A percentile compares a stretch with the other conserved stretches of the same genome.
These are phyloP conservation scores for Cyanoderma ruficeps DNA, from an alignment of 2,113 vertebrate genomes.

Conservation along the genomic window DNA sequence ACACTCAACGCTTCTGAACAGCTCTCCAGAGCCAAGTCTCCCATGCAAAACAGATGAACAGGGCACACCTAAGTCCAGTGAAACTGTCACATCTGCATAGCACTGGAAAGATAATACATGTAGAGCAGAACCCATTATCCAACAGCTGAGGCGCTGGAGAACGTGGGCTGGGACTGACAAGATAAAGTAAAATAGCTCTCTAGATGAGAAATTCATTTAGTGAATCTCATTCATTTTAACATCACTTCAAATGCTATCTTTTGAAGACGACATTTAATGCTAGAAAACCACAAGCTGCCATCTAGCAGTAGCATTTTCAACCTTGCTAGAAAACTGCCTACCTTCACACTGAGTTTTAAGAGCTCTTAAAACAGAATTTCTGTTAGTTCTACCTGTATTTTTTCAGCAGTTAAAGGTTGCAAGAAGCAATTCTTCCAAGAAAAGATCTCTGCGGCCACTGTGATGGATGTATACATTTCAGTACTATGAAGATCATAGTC, in stretches of 20 bases:
- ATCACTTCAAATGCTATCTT: not conserved
- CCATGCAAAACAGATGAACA: not conserved
- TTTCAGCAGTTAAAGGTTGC: not conserved
- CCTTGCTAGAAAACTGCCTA: not conserved
- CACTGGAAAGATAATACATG: not conserved
- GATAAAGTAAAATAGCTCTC: not conserved
- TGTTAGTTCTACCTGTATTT: not conserved
- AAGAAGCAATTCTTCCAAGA: not conserved
- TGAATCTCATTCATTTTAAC: not conserved
- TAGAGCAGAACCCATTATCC: not conserved
- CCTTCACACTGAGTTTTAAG: not conserved
- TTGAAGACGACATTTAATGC: not conserved
- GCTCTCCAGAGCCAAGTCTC: not conserved
- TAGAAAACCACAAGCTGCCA: not conserved
- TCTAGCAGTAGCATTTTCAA: not conserved
- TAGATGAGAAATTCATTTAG: not conserved
- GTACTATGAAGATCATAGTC: not conserved
- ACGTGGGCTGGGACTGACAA: not conserved
- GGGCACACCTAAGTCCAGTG: not conserved
- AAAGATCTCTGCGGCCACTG: not conserved
- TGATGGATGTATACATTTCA: not conserved
- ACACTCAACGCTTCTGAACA: not conserved
- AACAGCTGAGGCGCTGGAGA: not conserved
- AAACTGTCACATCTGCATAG: not conserved
- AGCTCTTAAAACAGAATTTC: not conserved